These are phyloP conservation scores for Typhlomys cinereus DNA, from an alignment of 2,113 vertebrate species.

Conservation along the genomic window DNA sequence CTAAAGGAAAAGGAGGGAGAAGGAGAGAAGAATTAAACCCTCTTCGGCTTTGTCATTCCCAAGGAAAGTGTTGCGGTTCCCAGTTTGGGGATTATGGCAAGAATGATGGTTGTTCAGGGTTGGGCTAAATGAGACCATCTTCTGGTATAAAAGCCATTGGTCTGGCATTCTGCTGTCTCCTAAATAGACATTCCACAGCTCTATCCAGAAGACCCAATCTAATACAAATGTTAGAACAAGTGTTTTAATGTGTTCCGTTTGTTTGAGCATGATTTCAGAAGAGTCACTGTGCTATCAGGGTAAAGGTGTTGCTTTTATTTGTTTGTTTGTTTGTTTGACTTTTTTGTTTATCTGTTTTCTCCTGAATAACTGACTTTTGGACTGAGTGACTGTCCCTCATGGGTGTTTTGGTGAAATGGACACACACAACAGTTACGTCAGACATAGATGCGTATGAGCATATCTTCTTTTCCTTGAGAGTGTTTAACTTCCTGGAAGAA, in stretches of 20 bases:
- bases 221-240: not conserved
- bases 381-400: not conserved
- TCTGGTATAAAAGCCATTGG: slow-evolving; percentile 10
- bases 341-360: not conserved
- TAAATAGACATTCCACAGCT: not conserved
- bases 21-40: not conserved
- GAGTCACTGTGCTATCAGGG: not conserved
- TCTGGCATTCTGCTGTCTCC: not conserved
- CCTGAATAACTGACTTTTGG: not conserved
- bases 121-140: slow-evolving; percentile 23
- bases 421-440: not conserved
- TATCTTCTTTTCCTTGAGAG: not conserved
- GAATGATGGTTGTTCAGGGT: not conserved
- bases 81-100: not conserved
- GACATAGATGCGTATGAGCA: not conserved
- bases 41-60: not conserved
- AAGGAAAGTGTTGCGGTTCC: not conserved
- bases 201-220: not conserved
- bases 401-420: not conserved
- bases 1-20: not conserved
- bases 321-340: too few relatives aligned
- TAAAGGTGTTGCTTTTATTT: too few relatives aligned
- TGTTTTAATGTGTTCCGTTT: not conserved
- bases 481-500: not conserved
- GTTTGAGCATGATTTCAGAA: not conserved